Evolutionary conservation across 2,797 vertebrate genomes (phyloP).

Genomic region (Pangasius krempfi): DNA sequence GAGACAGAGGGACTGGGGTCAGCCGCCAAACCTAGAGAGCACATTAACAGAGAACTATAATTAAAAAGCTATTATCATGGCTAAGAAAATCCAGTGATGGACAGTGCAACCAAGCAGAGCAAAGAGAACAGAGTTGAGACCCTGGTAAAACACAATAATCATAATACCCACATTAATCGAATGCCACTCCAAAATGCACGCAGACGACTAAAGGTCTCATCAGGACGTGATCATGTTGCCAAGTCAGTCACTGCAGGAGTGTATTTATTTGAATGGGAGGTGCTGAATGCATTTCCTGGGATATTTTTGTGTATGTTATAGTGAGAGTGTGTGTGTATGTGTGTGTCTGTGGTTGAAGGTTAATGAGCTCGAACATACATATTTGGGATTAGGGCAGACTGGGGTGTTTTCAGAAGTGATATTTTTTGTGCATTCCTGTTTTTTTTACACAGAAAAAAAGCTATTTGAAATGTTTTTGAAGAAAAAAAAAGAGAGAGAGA

Average conservation of each 20-base stretch:
- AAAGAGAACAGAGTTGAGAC: conserved; percentile 48
- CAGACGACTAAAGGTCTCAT: conserved; percentile 53
- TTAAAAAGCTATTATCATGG: conserved; percentile 33
- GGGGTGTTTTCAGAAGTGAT: conserved; percentile 47
- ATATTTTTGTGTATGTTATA: conserved; percentile 53
- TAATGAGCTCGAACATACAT: conserved; percentile 55
- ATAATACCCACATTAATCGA: conserved; percentile 50
- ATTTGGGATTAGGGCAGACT: conserved; percentile 59
- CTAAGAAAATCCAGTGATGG: conserved; percentile 51
- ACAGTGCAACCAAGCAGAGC: conserved; percentile 45
- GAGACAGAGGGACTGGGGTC: conserved; percentile 44
- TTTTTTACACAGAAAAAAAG: conserved; percentile 49
- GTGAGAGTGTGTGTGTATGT: conserved; percentile 41
- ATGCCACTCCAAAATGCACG: conserved; percentile 48
- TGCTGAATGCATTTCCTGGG: conserved; percentile 52
- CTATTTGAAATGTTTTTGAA: conserved; percentile 46
- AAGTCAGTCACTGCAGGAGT: conserved; percentile 49
- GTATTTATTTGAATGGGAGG: conserved; percentile 55
- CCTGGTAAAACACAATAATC: conserved; percentile 48
- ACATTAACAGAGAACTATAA: conserved; percentile 45
- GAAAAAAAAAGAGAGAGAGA: conserved; percentile 37
- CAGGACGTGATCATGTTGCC: conserved; percentile 45
- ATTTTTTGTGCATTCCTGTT: conserved; percentile 80
- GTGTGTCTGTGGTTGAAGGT: conserved; percentile 44
- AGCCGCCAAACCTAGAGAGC: conserved; percentile 49